A percentile compares a stretch with the other conserved stretches of the same genome.
Evolutionary conservation across 1,140 invertebrate species (phyloP).

Genomic region (Tetragnatha versicolor): DNA sequence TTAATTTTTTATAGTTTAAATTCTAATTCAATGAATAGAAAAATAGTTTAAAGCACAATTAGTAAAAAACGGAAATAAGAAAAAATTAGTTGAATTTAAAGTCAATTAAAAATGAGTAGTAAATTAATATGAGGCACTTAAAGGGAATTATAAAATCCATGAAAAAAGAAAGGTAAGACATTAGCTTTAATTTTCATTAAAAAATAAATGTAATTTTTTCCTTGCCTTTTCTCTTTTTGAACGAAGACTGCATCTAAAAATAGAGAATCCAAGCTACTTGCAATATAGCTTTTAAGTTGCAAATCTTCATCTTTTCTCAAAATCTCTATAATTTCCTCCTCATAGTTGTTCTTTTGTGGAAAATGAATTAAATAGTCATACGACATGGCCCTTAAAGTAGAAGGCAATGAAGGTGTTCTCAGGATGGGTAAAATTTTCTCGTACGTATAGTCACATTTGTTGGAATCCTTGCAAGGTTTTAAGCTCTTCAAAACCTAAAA

Average conservation of each 20-base stretch:
- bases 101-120: too few species aligned
- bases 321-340: background rate
- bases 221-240: slow-evolving; percentile 1
- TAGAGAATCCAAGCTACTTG: background rate
- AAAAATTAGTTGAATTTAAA: too few species aligned
- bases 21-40: too few species aligned
- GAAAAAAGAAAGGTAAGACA: too few species aligned
- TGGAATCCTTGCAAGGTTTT: background rate
- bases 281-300: slow-evolving; percentile 17
- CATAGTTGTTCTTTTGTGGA: slow-evolving; percentile 3
- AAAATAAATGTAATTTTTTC: background rate
- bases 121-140: too few species aligned
- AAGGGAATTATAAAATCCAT: too few species aligned
- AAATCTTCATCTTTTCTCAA: slow-evolving; percentile 12
- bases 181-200: background rate
- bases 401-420: background rate
- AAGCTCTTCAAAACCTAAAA: background rate
- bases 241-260: background rate
- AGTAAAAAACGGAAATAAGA: too few species aligned
- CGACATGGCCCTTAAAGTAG: background rate
- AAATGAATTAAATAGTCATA: background rate
- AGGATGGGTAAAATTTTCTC: background rate
- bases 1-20: too few species aligned
- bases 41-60: too few species aligned
- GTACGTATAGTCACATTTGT: background rate